Base-by-base conservation (phyloP, 2,888 invertebrate genomes). In the Apamea monoglypha region DNA sequence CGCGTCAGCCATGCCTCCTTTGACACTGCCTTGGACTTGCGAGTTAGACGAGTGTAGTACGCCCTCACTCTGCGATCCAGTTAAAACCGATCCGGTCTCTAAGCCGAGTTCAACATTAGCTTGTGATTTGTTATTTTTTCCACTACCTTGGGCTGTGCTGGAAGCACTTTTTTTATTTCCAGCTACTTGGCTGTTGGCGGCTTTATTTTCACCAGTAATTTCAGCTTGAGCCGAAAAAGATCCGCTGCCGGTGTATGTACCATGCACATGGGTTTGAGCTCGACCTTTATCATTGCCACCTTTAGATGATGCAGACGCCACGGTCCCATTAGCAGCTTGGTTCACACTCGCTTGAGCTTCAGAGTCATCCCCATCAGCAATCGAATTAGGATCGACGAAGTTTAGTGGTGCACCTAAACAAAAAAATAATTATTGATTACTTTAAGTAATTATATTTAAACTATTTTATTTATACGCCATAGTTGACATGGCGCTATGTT, bases 1-100 rank as follows among this genome's bases (percentile, higher is more conserved):
- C 0, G 98, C 98, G 93, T 98, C 98, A 3, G 98, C 98, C 97
- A 98, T 97, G 8, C 98, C 98, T 32, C 99, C 98, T 94, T 98
- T 98, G 53, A 98, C 97, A 84, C 98, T 98, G 6, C 98, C 98
- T 95, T 98, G 98, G 0, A 98, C 98, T 96, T 98, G 98, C 8
- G 98, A 97, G 92, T 98, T 98, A 1, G 98, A 98, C n/a, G 98
- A 98, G 91, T 98, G 98, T 91, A 98, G 97, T 87, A 97, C 95
- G 8, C 98, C 98, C 81, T 98, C 97, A 89, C 98, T 98, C 93
- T 98, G 98, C 0, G 98, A 98, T 72, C 97, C 97, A 7, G 98
- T 98, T 82, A 97, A 97, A 7, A 98, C 98, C 6, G 98, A 98
- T 10, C 98, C 98, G 1, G 98, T 98, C 90, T 98, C 98, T 21